Evolutionary conservation across 2,797 vertebrate species (phyloP).

Genomic region (Squalus acanthias): DNA sequence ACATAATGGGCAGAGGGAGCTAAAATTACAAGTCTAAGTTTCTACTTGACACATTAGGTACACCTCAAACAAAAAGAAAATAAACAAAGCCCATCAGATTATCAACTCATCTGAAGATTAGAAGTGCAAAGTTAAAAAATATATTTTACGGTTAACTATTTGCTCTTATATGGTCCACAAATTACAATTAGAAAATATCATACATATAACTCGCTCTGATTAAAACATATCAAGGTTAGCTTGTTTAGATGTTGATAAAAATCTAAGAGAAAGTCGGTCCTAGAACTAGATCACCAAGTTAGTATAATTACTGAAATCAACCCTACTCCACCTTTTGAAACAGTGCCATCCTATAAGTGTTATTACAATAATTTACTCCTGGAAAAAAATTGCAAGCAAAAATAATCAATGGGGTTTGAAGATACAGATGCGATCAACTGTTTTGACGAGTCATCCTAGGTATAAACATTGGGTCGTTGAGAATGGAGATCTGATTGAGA

Average conservation of each 20-base stretch:
- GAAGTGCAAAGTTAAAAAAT: not conserved
- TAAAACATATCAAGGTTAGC: not conserved
- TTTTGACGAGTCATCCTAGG: not conserved
- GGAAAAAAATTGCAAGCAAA: not conserved
- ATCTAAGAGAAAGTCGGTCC: too few species aligned
- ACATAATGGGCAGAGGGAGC: too few species aligned
- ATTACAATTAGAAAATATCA: not conserved
- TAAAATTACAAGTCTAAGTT: not conserved
- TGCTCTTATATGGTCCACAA: not conserved
- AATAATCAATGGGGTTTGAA: not conserved
- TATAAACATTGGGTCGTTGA: not conserved
- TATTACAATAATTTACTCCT: not conserved
- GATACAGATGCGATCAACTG: not conserved
- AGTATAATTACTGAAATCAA: not conserved
- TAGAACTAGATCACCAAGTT: not conserved
- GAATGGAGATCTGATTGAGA: not conserved
- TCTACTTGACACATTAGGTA: not conserved
- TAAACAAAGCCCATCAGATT: not conserved
- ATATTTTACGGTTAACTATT: not conserved
- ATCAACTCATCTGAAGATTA: not conserved
- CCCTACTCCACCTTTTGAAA: not conserved
- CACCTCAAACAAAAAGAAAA: not conserved
- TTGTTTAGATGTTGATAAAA: not conserved
- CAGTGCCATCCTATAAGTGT: not conserved
- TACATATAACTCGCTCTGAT: not conserved